phyloP scores from a whole-genome alignment of 2,113 vertebrate genomes.

The Callithrix jacchus region DNA sequence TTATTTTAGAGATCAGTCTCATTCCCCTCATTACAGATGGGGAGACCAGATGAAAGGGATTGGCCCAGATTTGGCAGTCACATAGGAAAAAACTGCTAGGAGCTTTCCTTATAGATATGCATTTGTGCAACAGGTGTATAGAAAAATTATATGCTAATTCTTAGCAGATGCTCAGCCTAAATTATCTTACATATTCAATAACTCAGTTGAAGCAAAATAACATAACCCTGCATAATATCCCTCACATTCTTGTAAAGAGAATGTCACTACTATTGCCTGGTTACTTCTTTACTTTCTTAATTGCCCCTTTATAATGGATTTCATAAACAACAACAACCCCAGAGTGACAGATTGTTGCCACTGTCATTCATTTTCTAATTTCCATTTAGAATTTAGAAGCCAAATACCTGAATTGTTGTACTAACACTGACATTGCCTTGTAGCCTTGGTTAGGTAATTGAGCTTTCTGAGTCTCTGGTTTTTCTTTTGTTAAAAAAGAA shows the following conservation, averaged over 20 bases:
- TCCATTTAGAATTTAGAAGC: background rate
- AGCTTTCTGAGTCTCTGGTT: background rate
- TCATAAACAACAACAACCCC: constrained; percentile 14
- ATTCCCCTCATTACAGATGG: background rate
- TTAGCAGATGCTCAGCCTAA: background rate
- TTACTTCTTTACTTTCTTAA: constrained; percentile 61
- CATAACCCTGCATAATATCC: background rate
- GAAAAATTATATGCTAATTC: background rate
- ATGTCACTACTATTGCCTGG: constrained; percentile 32
- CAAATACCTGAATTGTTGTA: background rate
- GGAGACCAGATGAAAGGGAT: background rate
- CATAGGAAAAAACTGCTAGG: background rate
- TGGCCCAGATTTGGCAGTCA: background rate
- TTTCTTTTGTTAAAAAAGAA: background rate
- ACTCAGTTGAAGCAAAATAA: constrained; percentile 9
- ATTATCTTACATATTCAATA: background rate
- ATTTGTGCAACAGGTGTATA: background rate
- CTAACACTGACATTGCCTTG: background rate
- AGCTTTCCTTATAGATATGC: background rate
- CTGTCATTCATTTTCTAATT: constrained; percentile 2
- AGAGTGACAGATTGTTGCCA: background rate
- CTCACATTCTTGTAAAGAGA: constrained; percentile 8
- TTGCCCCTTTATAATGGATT: background rate
- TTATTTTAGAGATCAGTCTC: background rate
- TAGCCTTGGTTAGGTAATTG: background rate